Conservation (phyloP, 1,140 invertebrate genomes). For the Notospermus geniculatus region DNA sequence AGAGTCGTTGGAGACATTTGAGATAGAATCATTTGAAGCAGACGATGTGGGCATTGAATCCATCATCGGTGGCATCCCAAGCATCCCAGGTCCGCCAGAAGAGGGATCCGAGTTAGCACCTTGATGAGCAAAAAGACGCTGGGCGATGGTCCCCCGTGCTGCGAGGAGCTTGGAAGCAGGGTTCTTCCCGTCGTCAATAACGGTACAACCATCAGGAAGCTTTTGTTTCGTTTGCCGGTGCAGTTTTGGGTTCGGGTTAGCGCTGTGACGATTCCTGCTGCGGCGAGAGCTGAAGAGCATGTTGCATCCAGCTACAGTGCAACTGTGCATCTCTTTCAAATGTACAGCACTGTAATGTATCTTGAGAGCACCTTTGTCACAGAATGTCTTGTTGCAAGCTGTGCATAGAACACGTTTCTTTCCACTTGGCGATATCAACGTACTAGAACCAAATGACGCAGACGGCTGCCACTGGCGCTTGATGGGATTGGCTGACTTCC, state of each 20-base stretch:
- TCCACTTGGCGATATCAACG: conserved; percentile 52
- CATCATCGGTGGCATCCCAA: conserved; percentile 37
- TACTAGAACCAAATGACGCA: conserved; percentile 42
- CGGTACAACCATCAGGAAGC: conserved; percentile 36
- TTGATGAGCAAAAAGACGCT: conserved; percentile 55
- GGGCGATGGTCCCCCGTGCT: conserved; percentile 56
- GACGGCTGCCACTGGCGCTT: conserved; percentile 87
- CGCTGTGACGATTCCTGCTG: conserved; percentile 93
- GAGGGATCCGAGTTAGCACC: not conserved
- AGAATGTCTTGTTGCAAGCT: conserved; percentile 98
- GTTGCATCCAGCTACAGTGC: conserved; percentile 96
- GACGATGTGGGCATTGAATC: conserved; percentile 26
- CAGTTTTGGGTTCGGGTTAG: conserved; percentile 97
- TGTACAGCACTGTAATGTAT: conserved; percentile 99
- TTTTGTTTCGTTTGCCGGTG: conserved; percentile 78
- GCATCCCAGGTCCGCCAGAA: not conserved
- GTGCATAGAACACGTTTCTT: conserved; percentile 95
- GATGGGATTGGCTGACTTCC: conserved; percentile 81
- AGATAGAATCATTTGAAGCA: conserved; percentile 16
- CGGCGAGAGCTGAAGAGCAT: conserved; percentile 99
- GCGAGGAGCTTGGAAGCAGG: conserved; percentile 61
- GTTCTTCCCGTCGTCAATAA: conserved; percentile 30
- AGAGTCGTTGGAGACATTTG: conserved; percentile 21
- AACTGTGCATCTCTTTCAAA: conserved; percentile 97
- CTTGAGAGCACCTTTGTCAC: conserved; percentile 96